Percentiles rank a stretch among this genome's conserved stretches.
Conservation (phyloP, 2,797 vertebrate species). For the Balearica regulorum region DNA sequence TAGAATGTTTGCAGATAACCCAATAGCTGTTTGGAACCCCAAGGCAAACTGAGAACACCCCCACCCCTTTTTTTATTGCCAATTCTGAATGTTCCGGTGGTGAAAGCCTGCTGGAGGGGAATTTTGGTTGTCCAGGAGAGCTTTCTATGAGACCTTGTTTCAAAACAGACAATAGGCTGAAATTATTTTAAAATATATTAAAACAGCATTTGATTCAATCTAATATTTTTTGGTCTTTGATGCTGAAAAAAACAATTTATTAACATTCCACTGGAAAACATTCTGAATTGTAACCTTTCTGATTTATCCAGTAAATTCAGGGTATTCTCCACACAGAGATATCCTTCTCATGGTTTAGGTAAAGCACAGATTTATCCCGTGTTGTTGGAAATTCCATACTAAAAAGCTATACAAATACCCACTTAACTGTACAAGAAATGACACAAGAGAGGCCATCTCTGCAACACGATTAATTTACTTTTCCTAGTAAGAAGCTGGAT, state of each 20-base stretch:
- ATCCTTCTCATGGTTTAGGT: neutral
- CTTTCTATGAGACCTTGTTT: neutral
- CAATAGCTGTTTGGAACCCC: neutral
- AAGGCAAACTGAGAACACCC: neutral
- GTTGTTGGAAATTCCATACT: neutral
- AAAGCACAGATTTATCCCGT: neutral
- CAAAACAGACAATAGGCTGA: neutral
- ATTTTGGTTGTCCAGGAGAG: neutral
- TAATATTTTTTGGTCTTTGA: neutral
- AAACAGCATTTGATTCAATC: neutral
- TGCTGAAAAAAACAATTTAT: neutral
- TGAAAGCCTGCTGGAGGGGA: neutral
- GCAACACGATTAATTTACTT: neutral
- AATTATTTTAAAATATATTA: neutral
- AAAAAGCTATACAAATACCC: neutral
- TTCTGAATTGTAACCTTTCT: neutral
- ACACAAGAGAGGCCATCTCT: neutral
- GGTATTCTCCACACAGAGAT: neutral
- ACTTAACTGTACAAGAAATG: neutral
- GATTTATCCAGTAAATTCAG: neutral
- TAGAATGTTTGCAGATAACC: neutral
- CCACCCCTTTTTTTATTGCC: neutral
- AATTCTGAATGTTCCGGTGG: neutral
- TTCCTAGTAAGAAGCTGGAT: constrained; percentile 32
- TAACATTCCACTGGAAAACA: neutral